Percentiles rank a stretch among this genome's conserved stretches.
Conservation (phyloP, 1,140 invertebrate species). For the Batillaria attramentaria region DNA sequence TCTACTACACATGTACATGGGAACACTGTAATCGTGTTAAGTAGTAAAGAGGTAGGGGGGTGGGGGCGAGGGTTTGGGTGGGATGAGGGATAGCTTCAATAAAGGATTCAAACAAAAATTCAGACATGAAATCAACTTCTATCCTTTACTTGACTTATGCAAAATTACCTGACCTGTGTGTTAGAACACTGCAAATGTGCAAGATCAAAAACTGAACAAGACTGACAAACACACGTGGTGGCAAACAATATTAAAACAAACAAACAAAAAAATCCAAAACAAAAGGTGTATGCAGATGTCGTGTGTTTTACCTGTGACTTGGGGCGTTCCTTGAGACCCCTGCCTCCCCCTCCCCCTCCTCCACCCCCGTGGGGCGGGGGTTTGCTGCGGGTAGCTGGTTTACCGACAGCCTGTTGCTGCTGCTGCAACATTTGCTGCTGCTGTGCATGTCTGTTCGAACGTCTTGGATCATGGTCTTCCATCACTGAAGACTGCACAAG, state of each 20-base stretch:
- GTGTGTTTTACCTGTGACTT: constrained; percentile 27
- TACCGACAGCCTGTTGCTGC: constrained; percentile 5
- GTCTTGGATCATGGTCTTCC: constrained; percentile 31
- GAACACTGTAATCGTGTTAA: too few relatives aligned
- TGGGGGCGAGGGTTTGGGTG: too few relatives aligned
- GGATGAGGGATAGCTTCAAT: too few relatives aligned
- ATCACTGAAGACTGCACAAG: too few relatives aligned
- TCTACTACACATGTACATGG: too few relatives aligned
- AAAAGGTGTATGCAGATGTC: neutral
- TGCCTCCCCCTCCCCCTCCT: neutral
- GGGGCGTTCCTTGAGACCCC: constrained; percentile 20
- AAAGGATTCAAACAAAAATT: too few relatives aligned
- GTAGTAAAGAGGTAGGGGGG: too few relatives aligned
- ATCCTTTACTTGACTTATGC: too few relatives aligned
- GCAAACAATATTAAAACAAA: neutral
- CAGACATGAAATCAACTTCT: too few relatives aligned
- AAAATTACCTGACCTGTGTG: too few relatives aligned
- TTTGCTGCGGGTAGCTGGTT: constrained; percentile 31
- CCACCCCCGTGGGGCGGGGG: constrained; percentile 8
- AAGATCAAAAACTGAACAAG: neutral
- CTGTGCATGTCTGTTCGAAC: neutral
- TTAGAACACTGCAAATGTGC: too few relatives aligned
- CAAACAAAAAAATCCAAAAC: neutral
- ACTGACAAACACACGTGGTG: neutral
- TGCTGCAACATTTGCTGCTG: constrained; percentile 1